These are phyloP conservation scores for Pelecanus crispus DNA, from an alignment of 2,113 vertebrate species.

Conservation along the genomic window DNA sequence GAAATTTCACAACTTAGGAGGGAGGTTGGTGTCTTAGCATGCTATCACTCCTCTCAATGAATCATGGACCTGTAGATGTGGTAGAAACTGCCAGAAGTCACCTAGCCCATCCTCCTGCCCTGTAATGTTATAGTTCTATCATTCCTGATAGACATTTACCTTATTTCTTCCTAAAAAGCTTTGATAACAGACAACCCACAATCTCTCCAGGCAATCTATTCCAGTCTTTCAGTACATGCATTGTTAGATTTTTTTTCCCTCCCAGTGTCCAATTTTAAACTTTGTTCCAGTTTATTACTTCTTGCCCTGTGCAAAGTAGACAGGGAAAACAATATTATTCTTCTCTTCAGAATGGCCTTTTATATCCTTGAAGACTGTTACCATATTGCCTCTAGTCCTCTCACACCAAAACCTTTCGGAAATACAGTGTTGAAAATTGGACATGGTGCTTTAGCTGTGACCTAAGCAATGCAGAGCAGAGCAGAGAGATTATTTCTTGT, in stretches of 20 bases:
- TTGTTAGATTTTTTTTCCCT: neutral
- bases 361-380: neutral
- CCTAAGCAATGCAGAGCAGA: neutral
- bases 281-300: neutral
- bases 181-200: neutral
- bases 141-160: neutral
- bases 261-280: neutral
- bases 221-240: neutral
- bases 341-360: neutral
- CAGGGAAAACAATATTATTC: neutral
- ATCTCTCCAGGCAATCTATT: neutral
- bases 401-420: neutral
- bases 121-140: neutral
- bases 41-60: neutral
- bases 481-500: neutral
- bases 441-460: neutral
- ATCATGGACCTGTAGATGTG: neutral
- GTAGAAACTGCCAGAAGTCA: neutral
- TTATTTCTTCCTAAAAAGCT: neutral
- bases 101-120: neutral
- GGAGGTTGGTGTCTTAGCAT: neutral
- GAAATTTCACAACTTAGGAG: neutral
- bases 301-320: neutral
- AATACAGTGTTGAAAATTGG: neutral
- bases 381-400: neutral